Evolutionary conservation across 2,797 vertebrate species (phyloP).

Genomic region (Chrysolophus pictus): DNA sequence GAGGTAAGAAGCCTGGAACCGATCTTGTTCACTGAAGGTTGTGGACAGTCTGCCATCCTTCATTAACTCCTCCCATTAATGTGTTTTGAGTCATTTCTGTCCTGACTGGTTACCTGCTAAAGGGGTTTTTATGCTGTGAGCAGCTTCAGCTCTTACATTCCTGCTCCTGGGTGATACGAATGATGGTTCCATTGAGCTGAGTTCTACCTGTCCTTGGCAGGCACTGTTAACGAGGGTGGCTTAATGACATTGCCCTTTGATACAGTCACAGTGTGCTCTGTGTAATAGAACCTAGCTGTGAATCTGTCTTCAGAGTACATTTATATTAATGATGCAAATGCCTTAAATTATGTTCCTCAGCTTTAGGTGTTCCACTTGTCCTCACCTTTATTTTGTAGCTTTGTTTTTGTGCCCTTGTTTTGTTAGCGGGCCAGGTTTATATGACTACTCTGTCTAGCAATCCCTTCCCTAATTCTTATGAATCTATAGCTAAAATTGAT

Average conservation of each 20-base stretch:
- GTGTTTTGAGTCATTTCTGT: neutral
- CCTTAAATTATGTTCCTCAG: slow-evolving; percentile 19
- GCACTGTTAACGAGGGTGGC: neutral
- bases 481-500: neutral
- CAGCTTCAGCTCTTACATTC: neutral
- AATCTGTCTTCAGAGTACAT: slow-evolving; percentile 40
- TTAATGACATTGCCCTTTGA: slow-evolving; percentile 49
- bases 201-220: slow-evolving; percentile 33
- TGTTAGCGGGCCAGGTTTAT: neutral
- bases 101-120: neutral
- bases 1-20: neutral
- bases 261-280: neutral
- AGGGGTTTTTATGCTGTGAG: neutral
- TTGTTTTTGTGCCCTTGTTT: slow-evolving; percentile 33
- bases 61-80: neutral
- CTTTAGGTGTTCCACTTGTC: slow-evolving; percentile 10
- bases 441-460: neutral
- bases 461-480: neutral
- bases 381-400: neutral
- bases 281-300: slow-evolving; percentile 2
- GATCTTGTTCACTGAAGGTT: neutral
- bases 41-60: neutral
- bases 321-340: slow-evolving; percentile 43
- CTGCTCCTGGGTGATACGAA: neutral
- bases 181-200: neutral